Evolutionary conservation across 2,888 invertebrate genomes (phyloP).

Genomic region (Ochropleura plecta): DNA sequence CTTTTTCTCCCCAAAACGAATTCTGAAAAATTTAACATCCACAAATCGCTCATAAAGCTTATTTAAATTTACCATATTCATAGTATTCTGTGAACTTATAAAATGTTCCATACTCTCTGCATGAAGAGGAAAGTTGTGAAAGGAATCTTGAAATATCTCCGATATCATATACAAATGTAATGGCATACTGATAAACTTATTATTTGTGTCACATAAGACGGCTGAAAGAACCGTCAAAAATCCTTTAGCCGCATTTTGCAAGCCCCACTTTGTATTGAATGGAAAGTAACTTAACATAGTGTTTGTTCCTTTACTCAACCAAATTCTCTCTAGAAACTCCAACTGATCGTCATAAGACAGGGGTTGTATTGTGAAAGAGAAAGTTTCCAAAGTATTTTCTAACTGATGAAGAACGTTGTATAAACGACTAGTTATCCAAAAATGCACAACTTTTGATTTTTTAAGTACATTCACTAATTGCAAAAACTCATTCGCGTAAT

Average conservation of each 20-base stretch:
- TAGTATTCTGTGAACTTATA: conserved; percentile 29
- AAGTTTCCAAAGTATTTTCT: conserved; percentile 55
- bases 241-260: conserved; percentile 9
- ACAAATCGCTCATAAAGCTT: conserved; percentile 55
- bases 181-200: conserved; percentile 55
- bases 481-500: conserved; percentile 51
- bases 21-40: conserved; percentile 55
- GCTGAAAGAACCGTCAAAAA: conserved; percentile 35
- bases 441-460: conserved; percentile 39
- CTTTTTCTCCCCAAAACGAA: conserved; percentile 62
- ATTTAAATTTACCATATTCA: conserved; percentile 44
- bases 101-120: conserved; percentile 18
- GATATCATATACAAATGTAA: conserved; percentile 62
- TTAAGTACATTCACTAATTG: conserved; percentile 48
- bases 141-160: conserved; percentile 50
- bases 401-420: conserved; percentile 54
- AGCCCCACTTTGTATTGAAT: conserved; percentile 27
- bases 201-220: conserved; percentile 25
- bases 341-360: conserved; percentile 47
- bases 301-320: conserved; percentile 34
- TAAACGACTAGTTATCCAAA: conserved; percentile 63
- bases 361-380: conserved; percentile 56
- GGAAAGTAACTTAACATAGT: conserved; percentile 26
- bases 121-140: conserved; percentile 30
- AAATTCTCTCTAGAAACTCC: conserved; percentile 44